Evolutionary conservation across 2,888 invertebrate genomes (phyloP), one percentile per base, ranked within the genome.

Genomic region (Spialia ferax): DNA sequence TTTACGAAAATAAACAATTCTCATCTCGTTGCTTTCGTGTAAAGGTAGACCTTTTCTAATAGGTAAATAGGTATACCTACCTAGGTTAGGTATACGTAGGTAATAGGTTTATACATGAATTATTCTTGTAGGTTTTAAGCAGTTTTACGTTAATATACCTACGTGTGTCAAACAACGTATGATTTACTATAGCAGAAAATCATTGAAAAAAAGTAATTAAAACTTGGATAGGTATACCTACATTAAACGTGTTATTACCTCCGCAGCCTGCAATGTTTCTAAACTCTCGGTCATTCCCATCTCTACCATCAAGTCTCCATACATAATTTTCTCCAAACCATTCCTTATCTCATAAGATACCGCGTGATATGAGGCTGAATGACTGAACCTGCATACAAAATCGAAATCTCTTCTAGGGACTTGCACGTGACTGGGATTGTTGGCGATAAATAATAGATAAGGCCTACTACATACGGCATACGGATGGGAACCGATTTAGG

Each of bases 321-420:
- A n/a, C n/a, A n/a, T n/a, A n/a, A 42, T 5, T 42, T 70, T 69
- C 67, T 69, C 48, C 70, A 70, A 69, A 69, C 64, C 71, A 70
- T 69, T 63, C 61, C 55, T 62, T 32, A 56, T 57, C 23, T 23
- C 18, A 38, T 2, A 38, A 38, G 13, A 32, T 8, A 55, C 56
- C 50, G 35, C 23, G 29, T 48, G 64, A 57, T 42, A 42, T 64
- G 64, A 32, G 18, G 59, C 64, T 35, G 23, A 50, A 48, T 48
- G 18, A 65, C 64, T 35, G 23, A 50, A 48, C 57, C 50, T 59
- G 64, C 64, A 65, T 59, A 59, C 50, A 50, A 65, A 65, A 59
- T 42, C 18, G 57, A 65, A 65, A 65, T 50, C 64, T 64, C 38
- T 57, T 65, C 59, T 54, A 66, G 42, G 59, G 52, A 60, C 57